phyloP scores from a whole-genome alignment of 2,888 invertebrate species.

The Volucella inanis region DNA sequence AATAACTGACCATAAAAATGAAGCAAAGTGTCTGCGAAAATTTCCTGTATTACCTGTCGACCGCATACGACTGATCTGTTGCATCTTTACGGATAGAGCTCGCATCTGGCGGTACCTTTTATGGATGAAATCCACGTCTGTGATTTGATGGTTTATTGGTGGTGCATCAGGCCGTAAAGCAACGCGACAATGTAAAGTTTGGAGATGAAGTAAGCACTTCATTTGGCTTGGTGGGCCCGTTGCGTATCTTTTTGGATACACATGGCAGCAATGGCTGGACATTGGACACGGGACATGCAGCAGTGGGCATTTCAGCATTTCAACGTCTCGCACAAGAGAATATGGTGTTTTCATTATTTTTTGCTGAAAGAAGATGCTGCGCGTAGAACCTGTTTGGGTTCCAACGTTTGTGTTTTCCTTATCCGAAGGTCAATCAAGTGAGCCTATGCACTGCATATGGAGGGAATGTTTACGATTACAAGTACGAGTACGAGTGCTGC shows the following conservation, averaged over 20 bases:
- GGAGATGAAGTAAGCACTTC: conserved; percentile 56
- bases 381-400: conserved; percentile 54
- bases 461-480: conserved; percentile 34
- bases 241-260: conserved; percentile 51
- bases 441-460: conserved; percentile 46
- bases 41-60: conserved; percentile 72
- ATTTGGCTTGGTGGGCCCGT: conserved; percentile 39
- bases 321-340: neutral
- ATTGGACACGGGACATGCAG: conserved; percentile 19
- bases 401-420: conserved; percentile 51
- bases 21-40: conserved; percentile 65
- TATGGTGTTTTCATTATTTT: conserved; percentile 14
- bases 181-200: conserved; percentile 55
- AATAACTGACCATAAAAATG: conserved; percentile 67
- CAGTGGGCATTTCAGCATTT: conserved; percentile 16
- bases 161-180: conserved; percentile 29
- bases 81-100: conserved; percentile 24
- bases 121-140: conserved; percentile 37
- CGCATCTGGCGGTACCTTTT: conserved; percentile 65
- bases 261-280: neutral
- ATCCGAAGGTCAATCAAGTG: conserved; percentile 63
- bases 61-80: conserved; percentile 36
- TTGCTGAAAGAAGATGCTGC: conserved; percentile 37
- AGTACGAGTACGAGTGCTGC: too few relatives aligned
- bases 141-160: conserved; percentile 58